Percentiles rank a stretch among this genome's conserved stretches.
phyloP scores from a whole-genome alignment of 92 coral and sea anemone species.

The Actinostola sp. region DNA sequence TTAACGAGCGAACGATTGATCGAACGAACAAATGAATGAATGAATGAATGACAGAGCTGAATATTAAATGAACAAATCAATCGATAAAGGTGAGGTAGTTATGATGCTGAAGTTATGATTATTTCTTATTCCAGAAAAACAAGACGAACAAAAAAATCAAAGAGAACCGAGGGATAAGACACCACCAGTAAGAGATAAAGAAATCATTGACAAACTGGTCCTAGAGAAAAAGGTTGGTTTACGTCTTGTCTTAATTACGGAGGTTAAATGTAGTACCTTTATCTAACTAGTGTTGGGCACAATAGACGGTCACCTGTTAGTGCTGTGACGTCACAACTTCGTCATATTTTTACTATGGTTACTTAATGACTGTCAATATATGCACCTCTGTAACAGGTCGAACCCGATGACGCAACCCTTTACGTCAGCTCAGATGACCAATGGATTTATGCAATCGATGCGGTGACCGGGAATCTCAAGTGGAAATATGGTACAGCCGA shows the following conservation, averaged over 20 bases:
- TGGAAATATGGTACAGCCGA: conserved; percentile 97
- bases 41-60: no score
- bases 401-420: conserved; percentile 69
- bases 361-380: no score
- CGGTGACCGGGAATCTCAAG: conserved; percentile 73
- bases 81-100: no score
- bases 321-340: no score
- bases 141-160: conserved; percentile 5
- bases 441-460: conserved; percentile 89
- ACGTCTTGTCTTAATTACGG: background rate
- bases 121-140: background rate
- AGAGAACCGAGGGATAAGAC: no score
- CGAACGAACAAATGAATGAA: no score
- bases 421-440: conserved; percentile 94
- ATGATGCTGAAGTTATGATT: conserved; percentile 1
- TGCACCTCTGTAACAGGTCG: conserved; percentile 29
- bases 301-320: no score
- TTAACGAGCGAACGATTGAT: no score
- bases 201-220: conserved; percentile 50
- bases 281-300: background rate
- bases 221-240: conserved; percentile 41
- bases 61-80: no score
- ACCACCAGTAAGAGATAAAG: conserved; percentile 18
- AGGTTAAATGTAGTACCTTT: background rate
- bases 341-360: no score